Conservation (phyloP, 2,888 invertebrate species). For the Aporophyla lueneburgensis region DNA sequence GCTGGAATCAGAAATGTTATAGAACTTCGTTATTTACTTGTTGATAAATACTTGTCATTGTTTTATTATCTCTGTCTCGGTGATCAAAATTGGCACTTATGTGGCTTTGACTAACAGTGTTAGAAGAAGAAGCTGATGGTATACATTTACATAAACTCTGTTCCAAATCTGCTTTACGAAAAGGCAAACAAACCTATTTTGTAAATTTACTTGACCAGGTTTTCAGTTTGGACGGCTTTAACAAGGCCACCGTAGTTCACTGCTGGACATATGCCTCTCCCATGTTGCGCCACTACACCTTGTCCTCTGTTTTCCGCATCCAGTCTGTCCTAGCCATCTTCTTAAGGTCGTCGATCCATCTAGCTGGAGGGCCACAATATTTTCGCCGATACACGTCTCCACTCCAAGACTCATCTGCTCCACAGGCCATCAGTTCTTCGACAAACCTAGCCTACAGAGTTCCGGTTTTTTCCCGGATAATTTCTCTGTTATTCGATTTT, state of each 20-base stretch:
- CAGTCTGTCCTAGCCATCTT: too few relatives aligned
- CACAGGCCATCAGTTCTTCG: too few relatives aligned
- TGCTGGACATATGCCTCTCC: too few relatives aligned
- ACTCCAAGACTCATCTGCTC: too few relatives aligned
- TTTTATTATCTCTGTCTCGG: neutral
- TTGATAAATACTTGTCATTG: neutral
- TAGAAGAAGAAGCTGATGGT: neutral
- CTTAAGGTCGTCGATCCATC: too few relatives aligned
- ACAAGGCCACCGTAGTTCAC: neutral
- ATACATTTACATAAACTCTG: neutral
- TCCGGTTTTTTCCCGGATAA: too few relatives aligned
- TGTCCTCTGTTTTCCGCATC: too few relatives aligned
- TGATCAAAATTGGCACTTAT: neutral
- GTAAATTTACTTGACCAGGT: neutral
- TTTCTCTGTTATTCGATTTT: too few relatives aligned
- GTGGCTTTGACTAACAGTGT: neutral
- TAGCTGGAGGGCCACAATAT: too few relatives aligned
- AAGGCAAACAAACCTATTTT: neutral
- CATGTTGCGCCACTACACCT: too few relatives aligned
- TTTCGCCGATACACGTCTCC: too few relatives aligned
- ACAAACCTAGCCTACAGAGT: too few relatives aligned
- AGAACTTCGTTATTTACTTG: neutral
- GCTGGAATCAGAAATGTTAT: constrained; percentile 24
- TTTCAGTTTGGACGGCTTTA: neutral
- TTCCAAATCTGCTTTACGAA: neutral